A percentile compares a stretch with the other conserved stretches of the same genome.
These are phyloP conservation scores for Rhopalosiphum nymphaeae DNA, from an alignment of 2,888 invertebrate species.

Conservation along the genomic window DNA sequence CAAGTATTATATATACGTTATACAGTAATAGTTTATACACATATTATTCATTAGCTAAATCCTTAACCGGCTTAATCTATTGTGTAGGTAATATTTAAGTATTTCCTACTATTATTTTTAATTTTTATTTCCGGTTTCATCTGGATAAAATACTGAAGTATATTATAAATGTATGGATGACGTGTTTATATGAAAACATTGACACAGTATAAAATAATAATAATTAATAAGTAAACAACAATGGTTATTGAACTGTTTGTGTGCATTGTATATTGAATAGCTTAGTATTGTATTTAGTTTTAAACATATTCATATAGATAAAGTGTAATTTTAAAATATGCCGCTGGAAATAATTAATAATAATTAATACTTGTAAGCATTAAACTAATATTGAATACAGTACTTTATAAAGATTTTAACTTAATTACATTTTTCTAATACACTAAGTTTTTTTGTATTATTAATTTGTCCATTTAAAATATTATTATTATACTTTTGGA, in stretches of 20 bases:
- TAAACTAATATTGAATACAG: neutral
- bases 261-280: neutral
- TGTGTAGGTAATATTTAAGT: neutral
- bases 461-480: neutral
- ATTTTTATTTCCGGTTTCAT: neutral
- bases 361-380: neutral
- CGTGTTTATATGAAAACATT: neutral
- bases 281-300: neutral
- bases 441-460: neutral
- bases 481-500: neutral
- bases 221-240: constrained; percentile 12
- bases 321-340: too few species aligned
- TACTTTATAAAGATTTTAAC: neutral
- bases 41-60: neutral
- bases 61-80: neutral
- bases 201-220: neutral
- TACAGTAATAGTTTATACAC: neutral
- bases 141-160: neutral
- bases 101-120: neutral
- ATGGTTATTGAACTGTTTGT: constrained; percentile 1
- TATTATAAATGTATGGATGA: neutral
- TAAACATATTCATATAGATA: neutral
- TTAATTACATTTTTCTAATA: neutral
- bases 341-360: neutral
- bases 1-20: neutral